Base-by-base conservation (phyloP, 2,888 invertebrate species). In the Toxonevra muliebris region DNA sequence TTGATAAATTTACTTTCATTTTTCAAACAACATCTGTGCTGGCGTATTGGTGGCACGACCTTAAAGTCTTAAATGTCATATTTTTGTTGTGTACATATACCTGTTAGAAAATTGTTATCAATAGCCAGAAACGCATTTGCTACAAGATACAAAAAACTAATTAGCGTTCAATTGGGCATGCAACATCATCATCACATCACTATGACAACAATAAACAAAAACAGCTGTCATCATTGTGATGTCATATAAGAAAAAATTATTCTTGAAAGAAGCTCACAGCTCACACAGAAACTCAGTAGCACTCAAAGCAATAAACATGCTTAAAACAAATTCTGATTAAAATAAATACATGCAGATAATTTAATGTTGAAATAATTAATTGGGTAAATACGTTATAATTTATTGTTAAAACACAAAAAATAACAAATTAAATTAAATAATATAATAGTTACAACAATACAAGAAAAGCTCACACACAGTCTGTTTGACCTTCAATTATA, bases 121-220 rank as follows among this genome's bases (percentile, higher is more conserved):
- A 7, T 30, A 30, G 7, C 7, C 30, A 30, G 30, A 30, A 30
- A 30, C 30, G 30, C 7, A 30, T 30, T 13, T 20, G 12, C 19
- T 9, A 10, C 17, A 43, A 41, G 61, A 59, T 65, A 71, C 74
- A 76, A 75, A 74, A 75, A 71, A 58, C 19, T 71, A 65, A 75
- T 79, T 76, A 65, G 68, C 55, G 76, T 74, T 74, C 77, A 79
- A 75, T 77, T 77, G 75, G 75, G 75, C 77, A 74, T 77, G 68
- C 60, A 48, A 54, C 64, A 42, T n/a, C 60, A 17, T 17, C 13
- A 48, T 52, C 52, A 11, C 30, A 30, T 30, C 30, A 30, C 30
- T 30, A 7, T 30, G 30, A 30, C 30, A 30, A 30, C 30, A 30
- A 30, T 7, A 30, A 30, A 30, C 30, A 30, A 60, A n/a, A 65